Conservation (phyloP, 2,113 vertebrate species). For the Ornithorhynchus anatinus region DNA sequence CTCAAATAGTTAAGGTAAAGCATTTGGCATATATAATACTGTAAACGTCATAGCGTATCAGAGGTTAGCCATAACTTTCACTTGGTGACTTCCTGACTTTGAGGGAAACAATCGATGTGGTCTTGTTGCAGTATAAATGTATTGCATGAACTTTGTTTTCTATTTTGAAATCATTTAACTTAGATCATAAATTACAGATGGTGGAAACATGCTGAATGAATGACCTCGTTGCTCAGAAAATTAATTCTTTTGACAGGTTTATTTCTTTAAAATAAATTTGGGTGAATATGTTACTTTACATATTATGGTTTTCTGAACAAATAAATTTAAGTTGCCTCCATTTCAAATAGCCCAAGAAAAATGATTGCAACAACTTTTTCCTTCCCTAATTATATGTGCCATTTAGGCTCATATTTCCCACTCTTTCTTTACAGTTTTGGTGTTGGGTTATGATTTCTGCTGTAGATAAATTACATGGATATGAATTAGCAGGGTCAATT, state of each 20-base stretch:
- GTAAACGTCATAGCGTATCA: conserved; percentile 49
- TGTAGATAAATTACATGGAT: too few relatives aligned
- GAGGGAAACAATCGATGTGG: conserved; percentile 64
- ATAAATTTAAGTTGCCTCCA: too few relatives aligned
- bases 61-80: conserved; percentile 60
- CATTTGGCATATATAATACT: conserved; percentile 41
- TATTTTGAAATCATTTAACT: conserved; percentile 72
- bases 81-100: conserved; percentile 70
- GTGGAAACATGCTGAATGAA: conserved; percentile 75
- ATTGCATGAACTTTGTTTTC: conserved; percentile 65
- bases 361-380: too few relatives aligned
- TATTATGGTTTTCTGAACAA: conserved; percentile 68
- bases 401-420: too few relatives aligned
- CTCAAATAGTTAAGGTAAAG: conserved; percentile 43
- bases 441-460: too few relatives aligned
- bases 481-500: too few relatives aligned
- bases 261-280: conserved; percentile 74
- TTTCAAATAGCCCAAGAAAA: too few relatives aligned
- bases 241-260: conserved; percentile 79
- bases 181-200: conserved; percentile 79
- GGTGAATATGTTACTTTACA: conserved; percentile 73
- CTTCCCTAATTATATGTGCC: too few relatives aligned
- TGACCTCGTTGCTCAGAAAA: conserved; percentile 77
- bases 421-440: too few relatives aligned
- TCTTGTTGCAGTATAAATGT: conserved; percentile 64